Conservation (phyloP, 2,113 vertebrate species). For the Pteruthius melanotis region DNA sequence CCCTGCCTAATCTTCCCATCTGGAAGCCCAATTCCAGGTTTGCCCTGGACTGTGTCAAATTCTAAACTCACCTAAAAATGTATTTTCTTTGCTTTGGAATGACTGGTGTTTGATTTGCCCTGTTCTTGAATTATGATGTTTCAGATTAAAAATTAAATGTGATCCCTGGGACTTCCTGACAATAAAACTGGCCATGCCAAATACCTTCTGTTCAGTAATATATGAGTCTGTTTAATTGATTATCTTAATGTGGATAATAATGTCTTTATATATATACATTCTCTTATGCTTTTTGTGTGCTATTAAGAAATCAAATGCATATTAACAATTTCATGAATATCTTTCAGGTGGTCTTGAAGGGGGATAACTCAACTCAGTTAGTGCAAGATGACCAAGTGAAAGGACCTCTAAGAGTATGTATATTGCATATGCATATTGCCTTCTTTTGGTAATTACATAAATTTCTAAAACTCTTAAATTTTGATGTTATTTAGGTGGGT, state of each 20-base stretch:
- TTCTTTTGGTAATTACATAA: neutral
- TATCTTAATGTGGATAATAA: neutral
- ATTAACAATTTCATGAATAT: neutral
- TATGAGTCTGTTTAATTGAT: neutral
- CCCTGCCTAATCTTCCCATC: neutral
- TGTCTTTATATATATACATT: fast-evolving
- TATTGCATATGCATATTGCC: neutral
- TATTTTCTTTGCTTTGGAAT: neutral
- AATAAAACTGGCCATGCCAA: neutral
- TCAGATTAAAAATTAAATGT: neutral
- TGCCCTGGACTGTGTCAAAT: neutral
- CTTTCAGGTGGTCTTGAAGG: conserved; percentile 90
- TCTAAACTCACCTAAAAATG: neutral
- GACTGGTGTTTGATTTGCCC: neutral
- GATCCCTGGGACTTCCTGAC: neutral
- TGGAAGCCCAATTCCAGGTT: neutral
- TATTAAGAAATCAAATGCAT: neutral
- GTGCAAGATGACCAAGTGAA: conserved; percentile 99
- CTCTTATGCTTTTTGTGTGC: neutral
- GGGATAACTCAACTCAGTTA: conserved; percentile 91
- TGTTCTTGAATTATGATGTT: neutral
- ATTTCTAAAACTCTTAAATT: neutral
- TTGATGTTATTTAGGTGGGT: neutral
- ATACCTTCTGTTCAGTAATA: neutral
- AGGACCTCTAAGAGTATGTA: conserved; percentile 91